These are phyloP conservation scores for Portunus trituberculatus DNA, from an alignment of 1,140 invertebrate genomes.

Conservation along the genomic window DNA sequence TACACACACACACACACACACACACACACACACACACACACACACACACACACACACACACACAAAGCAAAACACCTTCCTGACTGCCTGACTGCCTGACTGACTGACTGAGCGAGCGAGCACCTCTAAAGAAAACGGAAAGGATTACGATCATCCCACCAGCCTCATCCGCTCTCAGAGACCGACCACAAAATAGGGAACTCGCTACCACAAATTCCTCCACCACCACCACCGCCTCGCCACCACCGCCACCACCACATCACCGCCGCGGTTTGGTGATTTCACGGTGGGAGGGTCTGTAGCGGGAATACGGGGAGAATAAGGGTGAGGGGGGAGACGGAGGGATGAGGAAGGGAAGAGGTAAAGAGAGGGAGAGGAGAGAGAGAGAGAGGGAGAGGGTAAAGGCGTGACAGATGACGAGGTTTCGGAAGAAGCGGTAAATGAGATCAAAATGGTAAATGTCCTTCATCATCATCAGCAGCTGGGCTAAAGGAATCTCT, in stretches of 20 bases:
- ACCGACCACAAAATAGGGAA: too few relatives aligned
- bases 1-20: not conserved
- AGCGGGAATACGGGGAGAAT: not conserved
- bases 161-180: not conserved
- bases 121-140: not conserved
- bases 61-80: not conserved
- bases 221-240: too few relatives aligned
- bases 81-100: not conserved
- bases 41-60: not conserved
- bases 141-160: not conserved
- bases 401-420: not conserved
- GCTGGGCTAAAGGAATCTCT: not conserved
- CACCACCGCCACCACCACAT: too few relatives aligned
- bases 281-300: too few relatives aligned
- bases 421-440: not conserved
- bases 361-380: not conserved
- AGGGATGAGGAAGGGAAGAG: not conserved
- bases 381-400: not conserved
- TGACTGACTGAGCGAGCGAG: not conserved
- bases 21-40: not conserved
- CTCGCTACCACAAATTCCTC: too few relatives aligned
- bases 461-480: not conserved
- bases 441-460: conserved; percentile 5
- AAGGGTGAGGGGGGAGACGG: not conserved
- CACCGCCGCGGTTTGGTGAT: not conserved